Percentiles rank a stretch among this genome's conserved stretches.
These are phyloP conservation scores for Chaunax sp. DNA, from an alignment of 2,797 vertebrate species.

Conservation along the genomic window DNA sequence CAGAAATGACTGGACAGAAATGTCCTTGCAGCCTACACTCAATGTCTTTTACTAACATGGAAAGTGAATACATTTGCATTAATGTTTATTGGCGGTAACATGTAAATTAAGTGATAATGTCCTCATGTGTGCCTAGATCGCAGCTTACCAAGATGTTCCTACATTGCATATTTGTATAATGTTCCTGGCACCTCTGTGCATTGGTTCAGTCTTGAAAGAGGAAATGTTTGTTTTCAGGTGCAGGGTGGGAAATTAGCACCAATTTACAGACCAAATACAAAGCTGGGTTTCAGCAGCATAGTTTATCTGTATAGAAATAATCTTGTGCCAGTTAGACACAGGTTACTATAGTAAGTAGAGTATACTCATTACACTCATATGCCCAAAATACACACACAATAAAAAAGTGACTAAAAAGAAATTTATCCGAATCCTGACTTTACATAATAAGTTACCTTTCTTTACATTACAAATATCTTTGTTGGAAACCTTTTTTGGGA, in stretches of 20 bases:
- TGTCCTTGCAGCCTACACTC: neutral
- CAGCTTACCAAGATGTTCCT: neutral
- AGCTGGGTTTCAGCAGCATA: neutral
- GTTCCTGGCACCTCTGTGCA: neutral
- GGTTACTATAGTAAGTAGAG: too few species aligned
- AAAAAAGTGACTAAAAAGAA: too few species aligned
- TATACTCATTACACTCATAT: too few species aligned
- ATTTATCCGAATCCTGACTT: too few species aligned
- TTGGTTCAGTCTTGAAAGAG: constrained; percentile 1
- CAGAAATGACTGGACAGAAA: constrained; percentile 24
- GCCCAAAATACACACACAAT: too few species aligned
- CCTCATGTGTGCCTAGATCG: neutral
- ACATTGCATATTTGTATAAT: neutral
- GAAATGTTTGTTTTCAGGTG: neutral
- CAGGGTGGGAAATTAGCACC: neutral
- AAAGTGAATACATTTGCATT: constrained; percentile 52
- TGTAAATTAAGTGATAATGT: constrained; percentile 8
- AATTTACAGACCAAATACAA: neutral
- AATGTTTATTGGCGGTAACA: neutral
- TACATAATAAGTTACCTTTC: too few species aligned
- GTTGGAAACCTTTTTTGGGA: too few species aligned
- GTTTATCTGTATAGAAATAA: neutral
- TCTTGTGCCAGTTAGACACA: neutral
- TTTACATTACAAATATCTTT: too few species aligned
- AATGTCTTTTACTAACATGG: constrained; percentile 12